Conservation (phyloP, 2,888 invertebrate species). For the Holacanthella duospinosa region DNA sequence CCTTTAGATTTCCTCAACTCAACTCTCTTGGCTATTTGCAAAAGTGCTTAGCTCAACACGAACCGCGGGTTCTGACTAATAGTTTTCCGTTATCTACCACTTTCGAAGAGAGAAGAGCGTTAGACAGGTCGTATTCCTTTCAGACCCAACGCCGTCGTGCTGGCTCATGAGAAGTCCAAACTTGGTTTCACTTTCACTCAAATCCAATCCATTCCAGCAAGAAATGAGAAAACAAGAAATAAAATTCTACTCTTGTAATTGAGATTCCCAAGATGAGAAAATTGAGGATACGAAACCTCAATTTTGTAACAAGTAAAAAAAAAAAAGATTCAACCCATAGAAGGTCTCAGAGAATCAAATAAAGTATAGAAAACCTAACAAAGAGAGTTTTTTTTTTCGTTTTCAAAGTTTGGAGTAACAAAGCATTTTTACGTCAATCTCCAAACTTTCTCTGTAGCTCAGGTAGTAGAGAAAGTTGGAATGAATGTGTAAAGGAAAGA, state of each 20-base stretch:
- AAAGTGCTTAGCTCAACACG: constrained; percentile 6
- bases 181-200: not conserved
- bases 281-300: not conserved
- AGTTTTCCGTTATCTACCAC: not conserved
- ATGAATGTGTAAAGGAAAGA: no score
- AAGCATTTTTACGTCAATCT: no score
- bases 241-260: no score
- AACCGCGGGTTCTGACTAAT: not conserved
- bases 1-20: not conserved
- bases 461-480: no score
- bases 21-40: not conserved
- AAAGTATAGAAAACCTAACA: no score
- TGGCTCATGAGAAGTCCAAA: not conserved
- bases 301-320: no score
- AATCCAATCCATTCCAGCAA: no score
- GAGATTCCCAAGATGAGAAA: not conserved
- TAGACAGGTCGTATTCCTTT: not conserved
- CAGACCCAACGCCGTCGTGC: no score
- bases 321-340: no score
- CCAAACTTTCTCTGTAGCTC: no score
- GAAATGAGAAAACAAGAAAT: not conserved
- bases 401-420: no score
- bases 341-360: no score
- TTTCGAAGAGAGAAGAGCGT: not conserved
- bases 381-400: not conserved